Conservation (phyloP, 2,113 vertebrate genomes). For the Labrus mixtus region DNA sequence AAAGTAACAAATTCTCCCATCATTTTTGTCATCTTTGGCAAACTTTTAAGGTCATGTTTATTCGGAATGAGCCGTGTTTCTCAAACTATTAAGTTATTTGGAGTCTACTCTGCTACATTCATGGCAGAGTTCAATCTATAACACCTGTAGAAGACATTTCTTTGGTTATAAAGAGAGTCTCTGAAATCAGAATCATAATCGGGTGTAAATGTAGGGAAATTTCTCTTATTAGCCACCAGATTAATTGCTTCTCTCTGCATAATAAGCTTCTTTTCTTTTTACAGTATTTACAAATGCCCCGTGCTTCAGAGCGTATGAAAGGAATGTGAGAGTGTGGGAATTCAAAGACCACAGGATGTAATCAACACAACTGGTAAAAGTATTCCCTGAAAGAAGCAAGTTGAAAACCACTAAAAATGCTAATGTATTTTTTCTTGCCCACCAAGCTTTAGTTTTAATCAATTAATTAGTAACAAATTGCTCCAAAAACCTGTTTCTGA, state of each 20-base stretch:
- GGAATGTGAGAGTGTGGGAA: constrained; percentile 1
- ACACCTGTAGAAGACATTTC: constrained; percentile 10
- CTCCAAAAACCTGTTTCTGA: neutral
- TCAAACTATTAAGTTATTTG: neutral
- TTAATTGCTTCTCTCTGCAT: constrained; percentile 4
- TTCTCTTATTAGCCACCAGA: neutral
- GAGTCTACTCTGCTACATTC: constrained; percentile 2
- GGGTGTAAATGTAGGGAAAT: neutral
- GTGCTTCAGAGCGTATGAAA: constrained; percentile 8
- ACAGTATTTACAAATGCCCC: neutral
- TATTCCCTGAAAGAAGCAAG: constrained; percentile 39
- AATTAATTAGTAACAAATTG: constrained; percentile 54
- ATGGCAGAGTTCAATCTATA: neutral
- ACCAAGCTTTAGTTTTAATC: constrained; percentile 39
- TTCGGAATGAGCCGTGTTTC: too few species aligned
- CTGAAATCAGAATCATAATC: too few species aligned
- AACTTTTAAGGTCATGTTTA: too few species aligned
- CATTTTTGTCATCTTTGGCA: too few species aligned
- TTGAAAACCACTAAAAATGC: constrained; percentile 63
- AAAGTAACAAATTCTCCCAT: too few species aligned
- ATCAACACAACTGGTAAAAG: constrained; percentile 53
- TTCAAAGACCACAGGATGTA: constrained; percentile 25
- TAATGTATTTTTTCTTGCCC: constrained; percentile 34
- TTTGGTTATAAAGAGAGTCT: neutral
- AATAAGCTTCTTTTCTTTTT: neutral